These are phyloP conservation scores for Drosophila murphyi DNA, from an alignment of 1,140 invertebrate genomes.

Conservation along the genomic window DNA sequence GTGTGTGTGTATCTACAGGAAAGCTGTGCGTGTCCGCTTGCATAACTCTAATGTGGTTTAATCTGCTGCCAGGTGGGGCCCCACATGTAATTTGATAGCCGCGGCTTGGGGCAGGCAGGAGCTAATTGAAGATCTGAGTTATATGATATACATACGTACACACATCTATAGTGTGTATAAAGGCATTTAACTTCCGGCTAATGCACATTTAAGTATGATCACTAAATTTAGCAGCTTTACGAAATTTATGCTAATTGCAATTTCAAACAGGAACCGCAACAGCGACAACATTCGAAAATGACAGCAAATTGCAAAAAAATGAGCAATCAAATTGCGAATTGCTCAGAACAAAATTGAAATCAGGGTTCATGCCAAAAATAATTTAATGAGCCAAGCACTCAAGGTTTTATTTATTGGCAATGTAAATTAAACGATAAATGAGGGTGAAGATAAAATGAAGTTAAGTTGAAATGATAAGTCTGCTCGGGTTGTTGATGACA, in stretches of 20 bases:
- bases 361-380: constrained; percentile 29
- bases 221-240: constrained; percentile 44
- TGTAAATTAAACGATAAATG: constrained; percentile 27
- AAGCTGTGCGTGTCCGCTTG: constrained; percentile 51
- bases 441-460: constrained; percentile 4
- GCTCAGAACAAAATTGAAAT: constrained; percentile 17
- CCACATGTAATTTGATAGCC: constrained; percentile 20
- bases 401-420: constrained; percentile 31
- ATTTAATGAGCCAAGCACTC: constrained; percentile 7
- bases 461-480: constrained; percentile 3
- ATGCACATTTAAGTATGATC: constrained; percentile 29
- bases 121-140: constrained; percentile 37
- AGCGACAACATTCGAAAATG: constrained; percentile 34
- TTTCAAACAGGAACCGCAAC: constrained; percentile 15
- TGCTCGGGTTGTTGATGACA: constrained; percentile 35
- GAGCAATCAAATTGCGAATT: constrained; percentile 18
- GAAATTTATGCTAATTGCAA: constrained; percentile 44
- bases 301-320: constrained; percentile 34
- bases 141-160: not conserved
- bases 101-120: constrained; percentile 31
- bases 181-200: constrained; percentile 39
- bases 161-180: not conserved
- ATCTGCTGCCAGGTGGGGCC: constrained; percentile 11
- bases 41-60: constrained; percentile 46
- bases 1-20: constrained; percentile 5